Evolutionary conservation across 2,113 vertebrate species (phyloP).

Genomic region (Dipodomys stephensi): DNA sequence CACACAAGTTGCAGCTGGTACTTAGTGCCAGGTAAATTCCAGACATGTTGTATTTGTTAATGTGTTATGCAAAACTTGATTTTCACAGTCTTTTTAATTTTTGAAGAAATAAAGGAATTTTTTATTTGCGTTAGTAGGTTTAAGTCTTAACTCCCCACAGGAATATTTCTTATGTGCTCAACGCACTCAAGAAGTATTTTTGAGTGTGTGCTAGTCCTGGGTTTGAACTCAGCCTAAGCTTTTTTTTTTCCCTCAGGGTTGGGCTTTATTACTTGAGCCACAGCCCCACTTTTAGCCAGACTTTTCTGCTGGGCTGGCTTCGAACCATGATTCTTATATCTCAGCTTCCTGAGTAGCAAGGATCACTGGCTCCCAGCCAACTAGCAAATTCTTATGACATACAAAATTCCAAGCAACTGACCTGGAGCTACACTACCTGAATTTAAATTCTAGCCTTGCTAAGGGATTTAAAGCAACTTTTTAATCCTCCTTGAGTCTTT

Average conservation of each 20-base stretch:
- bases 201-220: too few species aligned
- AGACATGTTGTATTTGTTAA: not conserved
- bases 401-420: not conserved
- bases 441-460: not conserved
- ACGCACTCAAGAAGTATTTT: too few species aligned
- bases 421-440: not conserved
- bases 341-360: too few species aligned
- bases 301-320: too few species aligned
- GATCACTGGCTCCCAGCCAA: not conserved
- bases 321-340: too few species aligned
- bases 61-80: not conserved
- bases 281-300: too few species aligned
- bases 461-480: not conserved
- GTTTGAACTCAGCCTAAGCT: too few species aligned
- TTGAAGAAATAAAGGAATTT: not conserved
- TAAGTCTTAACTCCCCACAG: not conserved
- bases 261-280: too few species aligned
- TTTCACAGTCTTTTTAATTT: slow-evolving; percentile 1
- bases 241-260: too few species aligned
- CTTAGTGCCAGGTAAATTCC: not conserved
- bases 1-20: not conserved
- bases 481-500: not conserved
- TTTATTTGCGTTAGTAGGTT: not conserved
- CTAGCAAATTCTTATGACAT: not conserved
- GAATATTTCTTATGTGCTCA: too few species aligned